Percentiles rank a stretch among this genome's conserved stretches.
Conservation (phyloP, 2,113 vertebrate species). For the Lucifuga dentata region DNA sequence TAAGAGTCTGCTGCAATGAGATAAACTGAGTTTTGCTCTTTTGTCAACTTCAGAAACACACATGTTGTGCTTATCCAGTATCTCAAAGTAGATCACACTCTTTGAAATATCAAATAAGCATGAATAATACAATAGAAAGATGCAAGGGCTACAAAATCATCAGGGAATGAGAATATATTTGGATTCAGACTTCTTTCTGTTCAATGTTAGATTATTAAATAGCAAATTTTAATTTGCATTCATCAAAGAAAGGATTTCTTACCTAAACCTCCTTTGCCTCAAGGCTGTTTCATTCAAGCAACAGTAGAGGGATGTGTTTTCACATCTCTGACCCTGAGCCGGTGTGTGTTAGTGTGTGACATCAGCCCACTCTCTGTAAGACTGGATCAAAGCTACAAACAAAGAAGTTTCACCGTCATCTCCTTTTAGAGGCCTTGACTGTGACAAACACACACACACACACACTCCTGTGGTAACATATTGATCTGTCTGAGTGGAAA, state of each 20-base stretch:
- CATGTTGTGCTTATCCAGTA: neutral
- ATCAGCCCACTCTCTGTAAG: conserved; percentile 25
- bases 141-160: too few species aligned
- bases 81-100: neutral
- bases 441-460: conserved; percentile 19
- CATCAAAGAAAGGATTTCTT: too few species aligned
- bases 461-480: conserved; percentile 40
- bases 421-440: conserved; percentile 45
- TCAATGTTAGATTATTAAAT: too few species aligned
- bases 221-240: too few species aligned
- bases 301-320: conserved; percentile 39
- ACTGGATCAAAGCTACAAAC: conserved; percentile 49
- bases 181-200: too few species aligned
- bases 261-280: neutral
- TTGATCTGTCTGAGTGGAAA: conserved; percentile 50
- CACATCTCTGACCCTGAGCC: conserved; percentile 12
- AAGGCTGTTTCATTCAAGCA: neutral
- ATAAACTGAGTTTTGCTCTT: too few species aligned
- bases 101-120: neutral
- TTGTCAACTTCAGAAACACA: conserved; percentile 4
- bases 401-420: conserved; percentile 35
- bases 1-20: conserved; percentile 4
- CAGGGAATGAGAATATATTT: too few species aligned
- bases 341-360: conserved; percentile 3
- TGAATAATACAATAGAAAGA: neutral